A percentile compares a stretch with the other conserved stretches of the same genome.
Evolutionary conservation across 2,113 vertebrate genomes (phyloP).

Genomic region (Cebidichthys violaceus): DNA sequence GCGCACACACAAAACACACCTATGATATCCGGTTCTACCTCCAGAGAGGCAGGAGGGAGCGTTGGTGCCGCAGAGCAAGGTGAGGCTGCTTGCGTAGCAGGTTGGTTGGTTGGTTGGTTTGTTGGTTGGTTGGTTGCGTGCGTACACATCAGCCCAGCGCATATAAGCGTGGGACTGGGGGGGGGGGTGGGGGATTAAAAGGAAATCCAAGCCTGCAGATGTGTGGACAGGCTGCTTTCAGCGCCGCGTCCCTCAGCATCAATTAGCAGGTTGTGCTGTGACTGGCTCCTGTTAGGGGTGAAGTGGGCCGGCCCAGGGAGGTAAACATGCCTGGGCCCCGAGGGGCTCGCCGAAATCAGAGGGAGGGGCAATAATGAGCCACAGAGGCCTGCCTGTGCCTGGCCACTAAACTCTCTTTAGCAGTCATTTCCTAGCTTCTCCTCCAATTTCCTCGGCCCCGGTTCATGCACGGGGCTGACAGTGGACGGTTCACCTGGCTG

Average conservation of each 20-base stretch:
- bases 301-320: slow-evolving; percentile 73
- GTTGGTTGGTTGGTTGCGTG: background rate
- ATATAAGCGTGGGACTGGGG: slow-evolving; percentile 26
- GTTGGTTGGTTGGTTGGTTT: background rate
- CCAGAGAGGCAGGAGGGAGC: slow-evolving; percentile 44
- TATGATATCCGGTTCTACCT: slow-evolving; percentile 81
- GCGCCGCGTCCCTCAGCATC: slow-evolving; percentile 74
- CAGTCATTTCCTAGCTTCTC: slow-evolving; percentile 85
- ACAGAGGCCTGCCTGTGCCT: slow-evolving; percentile 77
- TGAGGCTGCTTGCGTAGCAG: slow-evolving; percentile 29
- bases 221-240: slow-evolving; percentile 80
- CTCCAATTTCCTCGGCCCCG: slow-evolving; percentile 81
- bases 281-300: slow-evolving; percentile 70
- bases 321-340: slow-evolving; percentile 76
- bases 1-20: slow-evolving; percentile 70
- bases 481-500: slow-evolving; percentile 65
- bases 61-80: slow-evolving; percentile 40
- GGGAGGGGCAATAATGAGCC: slow-evolving; percentile 70
- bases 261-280: slow-evolving; percentile 82
- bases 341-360: slow-evolving; percentile 66
- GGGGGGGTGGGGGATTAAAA: no score
- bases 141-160: slow-evolving; percentile 19
- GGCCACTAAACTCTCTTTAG: slow-evolving; percentile 69
- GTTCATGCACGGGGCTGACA: slow-evolving; percentile 70
- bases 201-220: slow-evolving; percentile 65